These are phyloP conservation scores for Myocastor coypus DNA, from an alignment of 2,113 vertebrate species.

Conservation along the genomic window DNA sequence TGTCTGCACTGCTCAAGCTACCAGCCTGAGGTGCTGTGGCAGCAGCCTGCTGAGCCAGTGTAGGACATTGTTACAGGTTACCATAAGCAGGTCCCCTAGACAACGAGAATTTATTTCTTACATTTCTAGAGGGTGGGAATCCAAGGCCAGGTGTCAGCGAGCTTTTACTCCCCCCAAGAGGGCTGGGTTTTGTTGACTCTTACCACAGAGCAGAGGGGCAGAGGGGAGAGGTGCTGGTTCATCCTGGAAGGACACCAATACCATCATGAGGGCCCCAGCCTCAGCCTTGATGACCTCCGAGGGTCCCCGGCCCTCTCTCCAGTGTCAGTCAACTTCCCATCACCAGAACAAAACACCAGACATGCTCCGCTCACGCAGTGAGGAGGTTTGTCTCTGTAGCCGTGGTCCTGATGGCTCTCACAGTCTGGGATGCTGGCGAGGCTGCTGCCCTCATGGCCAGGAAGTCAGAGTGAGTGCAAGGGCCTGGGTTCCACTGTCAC, in stretches of 20 bases:
- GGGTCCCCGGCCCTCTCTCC: too few species aligned
- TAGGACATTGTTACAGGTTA: not conserved
- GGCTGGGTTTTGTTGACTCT: too few species aligned
- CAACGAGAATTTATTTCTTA: not conserved
- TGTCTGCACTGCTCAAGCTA: too few species aligned
- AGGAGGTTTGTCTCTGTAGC: not conserved
- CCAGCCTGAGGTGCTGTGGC: not conserved
- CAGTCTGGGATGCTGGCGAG: not conserved
- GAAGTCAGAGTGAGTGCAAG: not conserved
- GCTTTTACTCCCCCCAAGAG: too few species aligned
- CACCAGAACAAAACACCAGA: not conserved
- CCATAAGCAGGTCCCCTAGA: not conserved
- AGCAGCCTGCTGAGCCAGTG: not conserved
- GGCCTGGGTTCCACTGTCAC: not conserved
- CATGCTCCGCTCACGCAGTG: not conserved
- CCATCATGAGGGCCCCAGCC: not conserved
- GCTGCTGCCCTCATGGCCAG: not conserved
- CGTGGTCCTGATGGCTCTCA: too few species aligned
- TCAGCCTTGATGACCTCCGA: too few species aligned
- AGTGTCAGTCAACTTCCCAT: not conserved
- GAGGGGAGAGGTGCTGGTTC: not conserved
- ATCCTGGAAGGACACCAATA: not conserved
- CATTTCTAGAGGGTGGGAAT: not conserved
- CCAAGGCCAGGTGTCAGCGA: not conserved
- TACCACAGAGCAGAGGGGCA: not conserved